Evolutionary conservation across 2,888 invertebrate genomes (phyloP), one percentile per base, ranked within the genome.

Genomic region (Ectemnius cavifrons): DNA sequence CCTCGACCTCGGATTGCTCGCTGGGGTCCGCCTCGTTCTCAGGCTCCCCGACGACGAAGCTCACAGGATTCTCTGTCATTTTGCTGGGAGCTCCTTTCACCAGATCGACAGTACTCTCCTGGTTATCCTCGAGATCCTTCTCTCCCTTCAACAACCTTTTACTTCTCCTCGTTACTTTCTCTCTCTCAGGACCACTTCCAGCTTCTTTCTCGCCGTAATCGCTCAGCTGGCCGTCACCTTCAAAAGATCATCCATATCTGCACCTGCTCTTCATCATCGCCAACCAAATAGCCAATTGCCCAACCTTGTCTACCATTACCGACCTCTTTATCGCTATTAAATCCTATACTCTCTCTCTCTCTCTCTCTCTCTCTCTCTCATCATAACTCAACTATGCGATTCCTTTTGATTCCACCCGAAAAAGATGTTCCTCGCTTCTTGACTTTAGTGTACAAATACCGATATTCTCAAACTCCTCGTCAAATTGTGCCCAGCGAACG

Each of bases 41-140:
- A 45, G 88, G 86, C 11, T 85, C 90, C 49, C 91, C 90, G 78
- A 91, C 85, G 79, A 90, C 89, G 80, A 91, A 90, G 81, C 90
- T 90, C 73, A 91, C 91, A 71, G 89, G 85, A 65, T 84, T 69
- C 64, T 89, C 89, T 75, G 88, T 79, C 89, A 90, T 89, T 20
- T 56, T 68, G 37, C 14, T 46, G 37, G 45, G 23, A 45, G 4
- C 16, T 11, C 16, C 13, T 16, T 52, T 52, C 47, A 11, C n/a
- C n/a, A 59, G 20, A 37, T 68, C 37, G 67, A 57, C 46, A 23
- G 23, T 23, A 23, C 23, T 23, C 20, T 37, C 69, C 13, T 37
- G 71, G 67, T 63, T 52, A 61, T 78, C 71, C 18, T 27, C 59
- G 59, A 73, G 65, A 56, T 57, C 74, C 45, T 62, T 57, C 14